Evolutionary conservation across 37 sponge, comb jelly and placozoan genomes (phyloP).

Genomic region (Halichondria panicea): DNA sequence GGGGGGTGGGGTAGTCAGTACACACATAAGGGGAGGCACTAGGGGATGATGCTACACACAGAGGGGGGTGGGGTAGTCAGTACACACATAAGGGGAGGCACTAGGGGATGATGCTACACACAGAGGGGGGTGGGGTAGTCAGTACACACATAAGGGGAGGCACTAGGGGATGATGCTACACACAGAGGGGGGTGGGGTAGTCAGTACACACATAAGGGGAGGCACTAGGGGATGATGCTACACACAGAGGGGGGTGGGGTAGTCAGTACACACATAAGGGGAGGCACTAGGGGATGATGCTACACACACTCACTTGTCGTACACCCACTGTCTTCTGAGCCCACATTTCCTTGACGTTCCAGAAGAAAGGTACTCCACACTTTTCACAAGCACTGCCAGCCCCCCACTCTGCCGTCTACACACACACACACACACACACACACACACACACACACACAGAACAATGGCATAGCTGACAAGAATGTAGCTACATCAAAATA

Average conservation of each 20-base stretch:
- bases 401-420: constrained; percentile 92
- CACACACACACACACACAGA: no score
- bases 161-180: neutral
- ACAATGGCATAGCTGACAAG: no score
- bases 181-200: neutral
- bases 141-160: neutral
- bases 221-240: neutral
- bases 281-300: neutral
- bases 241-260: neutral
- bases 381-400: constrained; percentile 84
- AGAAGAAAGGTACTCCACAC: constrained; percentile 94
- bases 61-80: neutral
- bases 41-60: neutral
- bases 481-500: no score
- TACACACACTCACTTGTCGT: constrained; percentile 67
- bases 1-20: neutral
- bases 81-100: neutral
- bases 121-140: neutral
- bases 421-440: no score
- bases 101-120: neutral
- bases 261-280: neutral
- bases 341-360: constrained; percentile 98
- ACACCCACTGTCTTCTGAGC: constrained; percentile 75
- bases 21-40: neutral
- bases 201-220: neutral